A percentile compares a stretch with the other conserved stretches of the same genome.
Conservation (phyloP, 1,140 invertebrate genomes). For the Drosophila auraria region DNA sequence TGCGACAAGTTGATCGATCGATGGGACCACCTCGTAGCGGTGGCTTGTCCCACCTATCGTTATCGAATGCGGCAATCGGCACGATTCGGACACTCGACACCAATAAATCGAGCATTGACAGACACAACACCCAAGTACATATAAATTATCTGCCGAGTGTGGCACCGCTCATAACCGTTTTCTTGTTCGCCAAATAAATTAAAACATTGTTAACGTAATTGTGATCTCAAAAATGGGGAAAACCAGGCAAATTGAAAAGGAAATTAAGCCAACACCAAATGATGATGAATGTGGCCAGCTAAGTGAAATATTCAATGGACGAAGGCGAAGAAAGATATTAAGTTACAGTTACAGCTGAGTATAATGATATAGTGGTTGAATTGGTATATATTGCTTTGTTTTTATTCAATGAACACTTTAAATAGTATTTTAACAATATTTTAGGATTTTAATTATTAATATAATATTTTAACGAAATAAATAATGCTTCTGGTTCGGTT, state of each 20-base stretch:
- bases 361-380: conserved; percentile 2
- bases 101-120: conserved; percentile 43
- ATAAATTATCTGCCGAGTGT: conserved; percentile 42
- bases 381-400: background rate
- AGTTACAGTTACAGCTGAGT: background rate
- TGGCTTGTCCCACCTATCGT: conserved; percentile 40
- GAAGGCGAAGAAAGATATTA: conserved; percentile 5
- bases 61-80: conserved; percentile 43
- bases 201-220: conserved; percentile 61
- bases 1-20: conserved; percentile 55
- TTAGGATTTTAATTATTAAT: too few relatives aligned
- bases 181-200: conserved; percentile 52
- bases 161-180: background rate
- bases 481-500: too few relatives aligned
- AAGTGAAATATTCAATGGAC: conserved; percentile 16
- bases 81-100: conserved; percentile 46
- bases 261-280: conserved; percentile 2
- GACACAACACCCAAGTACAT: conserved; percentile 19
- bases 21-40: conserved; percentile 51
- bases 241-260: conserved; percentile 8
- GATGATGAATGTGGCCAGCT: conserved; percentile 47
- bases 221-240: conserved; percentile 51
- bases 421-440: too few relatives aligned
- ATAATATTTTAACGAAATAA: too few relatives aligned
- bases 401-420: too few relatives aligned